Base-by-base conservation (phyloP, 2,888 invertebrate species). In the Apamea anceps region DNA sequence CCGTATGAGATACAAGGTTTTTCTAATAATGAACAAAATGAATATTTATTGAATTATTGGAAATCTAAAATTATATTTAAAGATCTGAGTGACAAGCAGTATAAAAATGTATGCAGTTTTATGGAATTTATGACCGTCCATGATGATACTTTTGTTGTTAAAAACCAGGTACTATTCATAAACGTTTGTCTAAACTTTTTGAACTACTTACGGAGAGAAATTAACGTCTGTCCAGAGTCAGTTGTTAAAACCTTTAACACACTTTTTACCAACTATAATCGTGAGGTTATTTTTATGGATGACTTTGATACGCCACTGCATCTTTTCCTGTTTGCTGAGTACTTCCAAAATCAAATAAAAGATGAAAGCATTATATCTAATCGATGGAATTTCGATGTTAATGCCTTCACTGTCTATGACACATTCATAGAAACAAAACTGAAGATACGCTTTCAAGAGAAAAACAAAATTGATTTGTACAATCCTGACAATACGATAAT, bases 321-420 rank as follows among this genome's bases (percentile, higher is more conserved):
- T 21, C 37, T 87, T 13, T 82, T 85, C 28, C 60, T 87, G 28
- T 21, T 78, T 4, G 82, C 81, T 1, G 65, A 87, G 18, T 81
- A 82, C 65, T 81, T 87, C 6, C 48, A 70, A 25, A 77, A 66
- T 28, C 65, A 73, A 72, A 65, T 87, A 54, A 70, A 63, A 25
- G 62, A 79, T 12, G 57, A n/a, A 4, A 72, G 37, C 1, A 8
- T 54, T 15, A 32, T 18, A 25, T 28, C 63, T 2, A 63, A 79
- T 15, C 73, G 70, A 62, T 87, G 87, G 87, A 74, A 87, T 54
- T 42, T 87, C 28, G 70, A 87, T 13, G 72, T 72, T 6, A 85
- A 85, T 60, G 79, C 76, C 0, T 87, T 81, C 54, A 70, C 82
- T 18, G 70, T 85, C 7, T 87, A 87, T 67, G 83, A 87, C n/a